Evolutionary conservation across 2,888 invertebrate species (phyloP).

Genomic region (Nomada fucata): DNA sequence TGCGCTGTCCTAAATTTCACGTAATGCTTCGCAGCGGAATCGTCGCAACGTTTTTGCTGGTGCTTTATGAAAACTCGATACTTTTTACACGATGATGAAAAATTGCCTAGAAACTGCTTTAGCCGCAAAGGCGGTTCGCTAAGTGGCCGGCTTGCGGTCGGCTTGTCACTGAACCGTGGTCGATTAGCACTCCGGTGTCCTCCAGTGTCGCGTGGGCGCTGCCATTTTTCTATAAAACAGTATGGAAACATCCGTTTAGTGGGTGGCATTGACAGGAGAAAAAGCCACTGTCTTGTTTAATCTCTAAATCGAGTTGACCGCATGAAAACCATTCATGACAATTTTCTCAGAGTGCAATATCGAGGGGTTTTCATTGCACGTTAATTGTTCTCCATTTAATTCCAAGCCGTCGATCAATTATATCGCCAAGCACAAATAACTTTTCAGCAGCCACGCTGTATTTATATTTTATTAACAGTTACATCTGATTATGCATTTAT

Average conservation of each 20-base stretch:
- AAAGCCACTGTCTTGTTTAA: constrained; percentile 29
- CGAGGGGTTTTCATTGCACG: neutral
- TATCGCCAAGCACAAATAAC: constrained; percentile 2
- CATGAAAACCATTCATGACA: neutral
- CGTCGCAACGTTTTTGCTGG: neutral
- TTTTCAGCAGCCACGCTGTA: neutral
- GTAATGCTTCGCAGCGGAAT: neutral
- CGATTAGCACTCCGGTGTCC: constrained; percentile 61
- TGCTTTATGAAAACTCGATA: constrained; percentile 10
- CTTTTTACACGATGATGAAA: constrained; percentile 42
- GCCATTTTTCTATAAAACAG: constrained; percentile 29
- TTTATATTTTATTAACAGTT: constrained; percentile 5
- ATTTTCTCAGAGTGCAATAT: constrained; percentile 6
- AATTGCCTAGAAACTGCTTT: constrained; percentile 39
- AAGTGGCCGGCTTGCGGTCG: constrained; percentile 60
- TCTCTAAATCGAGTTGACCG: constrained; percentile 29
- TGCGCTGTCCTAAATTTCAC: constrained; percentile 9
- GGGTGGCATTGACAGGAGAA: constrained; percentile 27
- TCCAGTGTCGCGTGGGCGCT: constrained; percentile 49
- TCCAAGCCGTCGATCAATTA: constrained; percentile 20
- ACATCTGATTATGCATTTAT: too few species aligned
- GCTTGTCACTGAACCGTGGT: constrained; percentile 41
- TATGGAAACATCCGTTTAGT: constrained; percentile 29
- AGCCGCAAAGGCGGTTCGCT: constrained; percentile 50
- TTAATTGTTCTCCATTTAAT: constrained; percentile 18